phyloP scores from a whole-genome alignment of 2,888 invertebrate genomes.

The Poecilus cupreus region DNA sequence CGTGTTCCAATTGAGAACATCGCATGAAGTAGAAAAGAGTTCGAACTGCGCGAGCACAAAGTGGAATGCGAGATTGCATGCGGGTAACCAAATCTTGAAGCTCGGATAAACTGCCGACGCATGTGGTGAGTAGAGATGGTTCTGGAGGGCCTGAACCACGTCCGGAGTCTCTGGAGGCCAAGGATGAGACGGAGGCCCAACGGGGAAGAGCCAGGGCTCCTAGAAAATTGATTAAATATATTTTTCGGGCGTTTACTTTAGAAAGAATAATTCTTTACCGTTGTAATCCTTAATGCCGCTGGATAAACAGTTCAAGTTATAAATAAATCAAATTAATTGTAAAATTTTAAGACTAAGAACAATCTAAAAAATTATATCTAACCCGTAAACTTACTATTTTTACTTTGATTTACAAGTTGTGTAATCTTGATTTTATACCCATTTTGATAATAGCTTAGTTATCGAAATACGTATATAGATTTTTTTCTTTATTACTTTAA shows the following conservation, averaged over 20 bases:
- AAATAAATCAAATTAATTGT: neutral
- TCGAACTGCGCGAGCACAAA: slow-evolving; percentile 82
- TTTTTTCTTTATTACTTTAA: no score
- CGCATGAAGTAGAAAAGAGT: slow-evolving; percentile 94
- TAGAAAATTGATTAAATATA: slow-evolving; percentile 67
- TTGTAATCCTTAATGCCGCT: slow-evolving; percentile 35
- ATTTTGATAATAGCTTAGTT: no score
- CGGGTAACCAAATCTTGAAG: slow-evolving; percentile 84
- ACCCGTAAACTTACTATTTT: no score
- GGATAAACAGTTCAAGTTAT: slow-evolving; percentile 15
- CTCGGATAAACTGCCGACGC: slow-evolving; percentile 89
- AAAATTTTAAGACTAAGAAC: no score
- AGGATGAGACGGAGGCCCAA: slow-evolving; percentile 77
- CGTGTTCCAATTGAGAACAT: slow-evolving; percentile 84
- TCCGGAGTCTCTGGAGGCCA: slow-evolving; percentile 73
- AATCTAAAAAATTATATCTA: no score
- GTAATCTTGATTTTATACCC: no score
- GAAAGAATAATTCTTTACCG: neutral
- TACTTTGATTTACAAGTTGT: no score
- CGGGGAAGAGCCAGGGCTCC: slow-evolving; percentile 89
- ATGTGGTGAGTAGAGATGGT: slow-evolving; percentile 87
- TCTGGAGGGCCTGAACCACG: slow-evolving; percentile 75
- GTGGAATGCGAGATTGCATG: slow-evolving; percentile 73
- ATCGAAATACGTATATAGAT: no score
- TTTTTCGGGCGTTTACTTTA: neutral